These are phyloP conservation scores for Euwallacea similis DNA, from an alignment of 1,140 invertebrate genomes.

Conservation along the genomic window DNA sequence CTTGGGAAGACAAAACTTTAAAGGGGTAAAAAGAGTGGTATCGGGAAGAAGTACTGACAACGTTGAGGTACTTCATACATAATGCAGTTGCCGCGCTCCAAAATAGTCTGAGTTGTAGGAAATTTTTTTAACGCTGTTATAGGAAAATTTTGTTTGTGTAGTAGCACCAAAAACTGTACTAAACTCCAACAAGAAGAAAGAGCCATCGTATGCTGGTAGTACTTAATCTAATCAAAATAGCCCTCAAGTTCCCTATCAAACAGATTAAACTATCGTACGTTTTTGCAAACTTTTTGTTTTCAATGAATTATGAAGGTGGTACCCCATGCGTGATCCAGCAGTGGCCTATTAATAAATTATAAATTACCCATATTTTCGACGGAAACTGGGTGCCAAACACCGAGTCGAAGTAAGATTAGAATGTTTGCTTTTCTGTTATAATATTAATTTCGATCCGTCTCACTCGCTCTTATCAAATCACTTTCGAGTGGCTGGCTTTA, in stretches of 20 bases:
- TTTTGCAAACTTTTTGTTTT: too few relatives aligned
- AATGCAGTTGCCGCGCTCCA: too few relatives aligned
- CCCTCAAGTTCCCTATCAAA: too few relatives aligned
- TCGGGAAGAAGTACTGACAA: too few relatives aligned
- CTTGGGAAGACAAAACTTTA: background rate
- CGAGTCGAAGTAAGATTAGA: background rate
- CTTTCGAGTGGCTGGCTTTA: conserved; percentile 13
- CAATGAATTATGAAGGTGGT: too few relatives aligned
- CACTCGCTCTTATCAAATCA: conserved; percentile 12
- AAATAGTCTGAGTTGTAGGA: too few relatives aligned
- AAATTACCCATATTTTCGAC: conserved; percentile 3
- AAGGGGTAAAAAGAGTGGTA: too few relatives aligned
- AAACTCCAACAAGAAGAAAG: background rate
- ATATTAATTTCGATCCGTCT: background rate
- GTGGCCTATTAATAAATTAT: background rate
- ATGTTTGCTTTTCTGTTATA: conserved; percentile 10
- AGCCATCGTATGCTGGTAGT: background rate
- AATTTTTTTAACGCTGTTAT: background rate
- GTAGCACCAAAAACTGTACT: background rate
- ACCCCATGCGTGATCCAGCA: too few relatives aligned
- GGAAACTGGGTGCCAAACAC: background rate
- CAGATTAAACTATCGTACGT: too few relatives aligned
- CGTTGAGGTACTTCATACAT: too few relatives aligned
- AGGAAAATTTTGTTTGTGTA: background rate
- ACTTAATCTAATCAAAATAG: too few relatives aligned